Base-by-base conservation (phyloP, 1,140 invertebrate genomes). In the Drosophila guanche region DNA sequence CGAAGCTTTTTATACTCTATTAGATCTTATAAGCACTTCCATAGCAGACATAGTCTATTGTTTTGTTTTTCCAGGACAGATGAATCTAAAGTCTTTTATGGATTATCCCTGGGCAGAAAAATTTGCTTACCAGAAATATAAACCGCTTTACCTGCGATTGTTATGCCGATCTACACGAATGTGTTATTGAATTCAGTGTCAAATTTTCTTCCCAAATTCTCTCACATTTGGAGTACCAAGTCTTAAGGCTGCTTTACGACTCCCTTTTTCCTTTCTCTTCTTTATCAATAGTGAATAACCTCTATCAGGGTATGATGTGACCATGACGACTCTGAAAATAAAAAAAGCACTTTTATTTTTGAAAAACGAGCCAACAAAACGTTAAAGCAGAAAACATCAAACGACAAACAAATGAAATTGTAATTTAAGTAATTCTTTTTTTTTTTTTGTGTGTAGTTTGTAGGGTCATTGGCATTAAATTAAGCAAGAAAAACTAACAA, bases 391-490 rank as follows among this genome's bases (percentile, higher is more conserved):
- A 4, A 14, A 33, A 40, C 41, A 20, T 8, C 37, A 47, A 69
- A 42, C 56, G 29, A 23, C 37, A n/a, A 73, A 25, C 50, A 77
- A 86, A 81, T 81, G 62, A 86, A 81, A 81, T 86, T 65, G 78
- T 83, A 86, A 86, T 86, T 86, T 86, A 88, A 88, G 69, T 86
- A 86, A 86, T 77, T 67, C 54, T 47, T 63, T n/a, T 62, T 45
- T 45, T 58, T 46, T 23, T 48, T 37, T 0, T 20, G 16, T 20
- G 16, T 55, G 51, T 10, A 43, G 16, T 76, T 40, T 40, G 43
- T 56, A 25, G 37, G 40, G 37, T 66, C 46, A 41, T 60, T 50
- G 59, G 57, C 67, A 61, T 33, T 10, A 33, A 53, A 37, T 47
- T 53, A 2, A 48, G 23, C 4, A 41, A n/a, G 10, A 48, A 23